These are phyloP conservation scores for Venusia cambrica DNA, from an alignment of 2,888 invertebrate species.

Conservation along the genomic window DNA sequence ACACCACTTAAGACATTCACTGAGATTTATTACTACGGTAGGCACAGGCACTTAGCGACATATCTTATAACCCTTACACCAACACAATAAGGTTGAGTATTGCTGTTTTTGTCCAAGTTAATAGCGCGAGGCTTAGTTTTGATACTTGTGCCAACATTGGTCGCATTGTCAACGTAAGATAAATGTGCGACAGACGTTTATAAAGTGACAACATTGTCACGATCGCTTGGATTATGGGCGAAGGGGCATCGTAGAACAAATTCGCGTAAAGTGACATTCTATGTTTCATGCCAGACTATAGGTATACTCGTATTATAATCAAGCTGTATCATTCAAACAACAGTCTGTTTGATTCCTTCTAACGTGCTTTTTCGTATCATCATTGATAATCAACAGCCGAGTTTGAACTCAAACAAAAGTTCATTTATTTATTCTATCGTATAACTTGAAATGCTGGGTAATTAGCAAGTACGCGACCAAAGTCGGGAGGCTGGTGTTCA, in stretches of 20 bases:
- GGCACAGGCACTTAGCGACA: constrained; percentile 29
- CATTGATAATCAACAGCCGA: too few relatives aligned
- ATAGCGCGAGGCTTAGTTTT: constrained; percentile 47
- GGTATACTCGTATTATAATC: too few relatives aligned
- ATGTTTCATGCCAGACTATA: constrained; percentile 21
- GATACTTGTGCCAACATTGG: constrained; percentile 46
- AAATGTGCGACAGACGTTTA: constrained; percentile 55
- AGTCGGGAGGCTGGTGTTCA: too few relatives aligned
- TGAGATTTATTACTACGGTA: constrained; percentile 48
- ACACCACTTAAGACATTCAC: constrained; percentile 50
- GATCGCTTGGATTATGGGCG: constrained; percentile 42
- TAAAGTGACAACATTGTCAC: constrained; percentile 61
- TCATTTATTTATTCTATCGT: too few relatives aligned
- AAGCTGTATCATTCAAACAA: too few relatives aligned
- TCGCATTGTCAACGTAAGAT: constrained; percentile 63
- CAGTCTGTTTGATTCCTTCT: too few relatives aligned
- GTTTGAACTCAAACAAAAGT: too few relatives aligned
- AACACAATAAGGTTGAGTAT: constrained; percentile 36
- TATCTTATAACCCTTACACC: constrained; percentile 32
- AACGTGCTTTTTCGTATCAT: too few relatives aligned
- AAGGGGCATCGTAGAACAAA: constrained; percentile 36
- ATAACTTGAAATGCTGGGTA: too few relatives aligned
- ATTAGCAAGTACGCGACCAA: too few relatives aligned
- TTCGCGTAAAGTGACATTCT: constrained; percentile 25
- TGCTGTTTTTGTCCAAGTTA: constrained; percentile 28